Evolutionary conservation across 2,888 invertebrate species (phyloP), one percentile per base, ranked within the genome.

Genomic region (Acanthopleura granulata): DNA sequence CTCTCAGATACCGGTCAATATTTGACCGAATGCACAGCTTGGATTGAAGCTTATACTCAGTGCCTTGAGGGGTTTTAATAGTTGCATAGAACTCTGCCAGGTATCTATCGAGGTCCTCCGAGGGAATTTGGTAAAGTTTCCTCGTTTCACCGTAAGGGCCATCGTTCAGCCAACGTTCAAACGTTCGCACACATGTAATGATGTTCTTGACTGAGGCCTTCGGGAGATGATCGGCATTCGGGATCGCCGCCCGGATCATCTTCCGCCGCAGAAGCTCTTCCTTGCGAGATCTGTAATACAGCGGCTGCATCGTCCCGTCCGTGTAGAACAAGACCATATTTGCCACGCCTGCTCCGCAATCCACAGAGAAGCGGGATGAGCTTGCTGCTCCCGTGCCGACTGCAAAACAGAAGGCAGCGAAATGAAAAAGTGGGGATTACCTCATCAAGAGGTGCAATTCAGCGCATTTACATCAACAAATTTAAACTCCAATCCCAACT

Each of bases 21-120:
- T 66, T 66, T 1, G 66, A 66, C 12, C 66, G 66, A 27, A 66
- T 18, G 14, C 66, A 66, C 66, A 27, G 22, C 29, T 27, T 66
- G 29, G 27, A 27, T 14, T 66, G 66, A 14, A 66, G 22, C 14
- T 66, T 66, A 27, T 66, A 66, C 66, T 22, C 25, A 22, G 22
- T 27, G 22, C 66, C 66, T 22, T 15, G 16, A 1, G 66, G 66
- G 6, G 27, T 66, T 66, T 66, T 66, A 6, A 66, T 66, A 16
- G 66, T 66, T 27, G 3, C 15, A 27, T 27, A 66, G 29, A 66
- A 66, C 66, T 66, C 29, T 1, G 29, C 66, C 66, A 66, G 25
- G 66, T 66, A 66, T 1, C 6, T 18, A 27, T 66, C 66, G 3
- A 66, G 25, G 6, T 66, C 29, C 25, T 22, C 27, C 1, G 66